These are phyloP conservation scores for Perdita meconis DNA, from an alignment of 2,888 invertebrate genomes.

Conservation along the genomic window DNA sequence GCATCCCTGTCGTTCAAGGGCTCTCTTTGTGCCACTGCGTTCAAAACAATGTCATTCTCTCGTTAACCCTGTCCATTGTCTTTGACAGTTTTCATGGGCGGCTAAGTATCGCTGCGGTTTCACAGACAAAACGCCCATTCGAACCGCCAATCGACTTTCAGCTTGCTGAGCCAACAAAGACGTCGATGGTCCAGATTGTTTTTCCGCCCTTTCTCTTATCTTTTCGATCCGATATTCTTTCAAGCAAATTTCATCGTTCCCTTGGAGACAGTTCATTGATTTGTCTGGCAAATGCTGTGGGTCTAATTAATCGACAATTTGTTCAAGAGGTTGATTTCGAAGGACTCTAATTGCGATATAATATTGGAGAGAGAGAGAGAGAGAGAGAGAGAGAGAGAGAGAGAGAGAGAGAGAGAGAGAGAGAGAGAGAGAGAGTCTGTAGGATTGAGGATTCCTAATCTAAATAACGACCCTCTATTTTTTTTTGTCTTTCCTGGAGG, in stretches of 20 bases:
- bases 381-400: too few relatives aligned
- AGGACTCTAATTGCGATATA: too few relatives aligned
- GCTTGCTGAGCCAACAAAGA: constrained; percentile 45
- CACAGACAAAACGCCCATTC: constrained; percentile 37
- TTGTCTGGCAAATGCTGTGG: background rate
- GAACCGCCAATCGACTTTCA: constrained; percentile 34
- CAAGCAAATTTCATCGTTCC: background rate
- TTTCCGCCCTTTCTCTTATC: constrained; percentile 19
- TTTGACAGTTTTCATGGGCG: constrained; percentile 51
- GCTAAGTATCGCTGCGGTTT: constrained; percentile 49
- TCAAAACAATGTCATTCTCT: constrained; percentile 72
- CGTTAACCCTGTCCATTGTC: constrained; percentile 69
- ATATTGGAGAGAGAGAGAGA: too few relatives aligned
- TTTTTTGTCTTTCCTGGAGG: background rate
- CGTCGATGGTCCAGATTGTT: constrained; percentile 55
- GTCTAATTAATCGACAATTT: too few relatives aligned
- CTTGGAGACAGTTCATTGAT: background rate
- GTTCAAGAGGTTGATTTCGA: background rate
- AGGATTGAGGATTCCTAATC: too few relatives aligned
- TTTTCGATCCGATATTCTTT: constrained; percentile 6
- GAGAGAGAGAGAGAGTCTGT: too few relatives aligned
- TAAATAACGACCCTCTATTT: too few relatives aligned
- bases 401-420: too few relatives aligned
- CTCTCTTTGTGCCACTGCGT: constrained; percentile 61
- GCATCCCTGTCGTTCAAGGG: constrained; percentile 40